Evolutionary conservation across 2,888 invertebrate genomes (phyloP).

Genomic region (Oasisia sp.): DNA sequence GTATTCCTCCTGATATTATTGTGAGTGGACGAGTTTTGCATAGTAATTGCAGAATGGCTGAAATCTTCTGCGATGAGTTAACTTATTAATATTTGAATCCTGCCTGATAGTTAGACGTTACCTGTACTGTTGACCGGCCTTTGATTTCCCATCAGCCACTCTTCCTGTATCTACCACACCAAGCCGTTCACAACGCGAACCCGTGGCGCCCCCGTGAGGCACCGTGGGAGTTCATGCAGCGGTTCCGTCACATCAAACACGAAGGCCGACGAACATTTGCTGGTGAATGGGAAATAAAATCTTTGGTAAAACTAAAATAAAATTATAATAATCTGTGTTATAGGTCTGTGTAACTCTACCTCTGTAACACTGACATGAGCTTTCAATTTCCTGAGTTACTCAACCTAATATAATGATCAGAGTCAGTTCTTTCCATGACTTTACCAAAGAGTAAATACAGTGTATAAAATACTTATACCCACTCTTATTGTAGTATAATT

Average conservation of each 20-base stretch:
- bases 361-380: too few relatives aligned
- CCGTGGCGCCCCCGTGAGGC: slow-evolving; percentile 83
- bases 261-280: slow-evolving; percentile 80
- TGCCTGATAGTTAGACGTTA: not conserved
- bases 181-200: slow-evolving; percentile 89
- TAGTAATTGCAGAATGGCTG: too few relatives aligned
- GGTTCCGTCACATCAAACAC: slow-evolving; percentile 77
- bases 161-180: slow-evolving; percentile 86
- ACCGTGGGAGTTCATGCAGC: slow-evolving; percentile 76
- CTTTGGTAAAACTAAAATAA: not conserved
- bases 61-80: too few relatives aligned
- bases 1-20: too few relatives aligned
- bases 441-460: too few relatives aligned
- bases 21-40: too few relatives aligned
- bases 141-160: slow-evolving; percentile 71
- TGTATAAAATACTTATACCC: too few relatives aligned
- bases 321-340: not conserved
- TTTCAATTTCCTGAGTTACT: too few relatives aligned
- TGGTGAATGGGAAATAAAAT: slow-evolving; percentile 69
- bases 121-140: not conserved
- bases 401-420: too few relatives aligned
- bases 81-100: not conserved
- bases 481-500: too few relatives aligned
- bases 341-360: too few relatives aligned
- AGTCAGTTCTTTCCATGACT: too few relatives aligned